Base-by-base conservation (phyloP, 2,888 invertebrate genomes). In the Cybosia mesomella region DNA sequence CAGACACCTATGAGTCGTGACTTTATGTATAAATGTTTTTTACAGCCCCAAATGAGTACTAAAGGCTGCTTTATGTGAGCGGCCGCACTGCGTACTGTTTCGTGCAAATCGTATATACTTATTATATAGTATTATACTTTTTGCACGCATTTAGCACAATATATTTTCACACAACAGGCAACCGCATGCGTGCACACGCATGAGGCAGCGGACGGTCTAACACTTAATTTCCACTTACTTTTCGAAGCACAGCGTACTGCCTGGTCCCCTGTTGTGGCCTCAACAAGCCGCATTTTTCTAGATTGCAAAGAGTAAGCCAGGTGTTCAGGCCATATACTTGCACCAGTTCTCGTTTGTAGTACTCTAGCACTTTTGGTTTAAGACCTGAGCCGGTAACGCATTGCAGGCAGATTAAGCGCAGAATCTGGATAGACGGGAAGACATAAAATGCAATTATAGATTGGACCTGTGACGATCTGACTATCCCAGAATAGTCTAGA, bases 351-450 rank as follows among this genome's bases (percentile, higher is more conserved):
- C 95, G 88, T 79, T 96, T 96, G 87, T 96, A 96, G 83, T 96
- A 94, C 76, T 96, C 96, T 66, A 98, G 87, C 0, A 99, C 96
- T 89, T 98, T 98, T 3, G 97, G 97, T 88, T 99, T 99, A 5
- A 99, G 95, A 0, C 99, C 99, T 22, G 98, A 98, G 67, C 98
- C 98, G 3, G 98, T 98, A 22, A 97, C 96, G 73, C 98, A 99
- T 91, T 99, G 99, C 66, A 99, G 96, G 88, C 98, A 98, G 72
- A 99, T 97, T 9, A 99, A 95, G 13, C 99, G 96, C 54, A 99
- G 94, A 11, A 99, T 97, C 94, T 94, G 72, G n/a, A n/a, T 32
- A 53, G 11, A 54, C 18, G 55, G 18, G n/a, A 24, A 36, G 21
- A 18, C 18, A 43, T 43, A 7, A 18, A 43, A 5, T 43, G 18